Evolutionary conservation across 2,888 invertebrate genomes (phyloP).

Genomic region (Volucella zonaria): DNA sequence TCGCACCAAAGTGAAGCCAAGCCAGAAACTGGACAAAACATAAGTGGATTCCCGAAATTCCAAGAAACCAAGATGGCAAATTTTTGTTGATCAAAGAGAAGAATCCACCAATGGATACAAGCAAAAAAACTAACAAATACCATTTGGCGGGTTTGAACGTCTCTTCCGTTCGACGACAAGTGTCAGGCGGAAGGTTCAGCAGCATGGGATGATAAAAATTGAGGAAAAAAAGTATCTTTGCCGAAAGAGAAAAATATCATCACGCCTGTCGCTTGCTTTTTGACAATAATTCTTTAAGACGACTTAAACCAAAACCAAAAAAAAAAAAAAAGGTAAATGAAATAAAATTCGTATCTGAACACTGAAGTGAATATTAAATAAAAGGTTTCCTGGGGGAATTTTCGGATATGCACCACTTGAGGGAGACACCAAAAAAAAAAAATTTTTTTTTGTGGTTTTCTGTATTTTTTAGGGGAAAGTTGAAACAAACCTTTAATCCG

Average conservation of each 20-base stretch:
- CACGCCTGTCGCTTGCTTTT: conserved; percentile 66
- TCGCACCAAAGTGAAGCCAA: conserved; percentile 31
- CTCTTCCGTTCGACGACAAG: conserved; percentile 11
- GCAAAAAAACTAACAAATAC: conserved; percentile 11
- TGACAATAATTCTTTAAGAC: conserved; percentile 63
- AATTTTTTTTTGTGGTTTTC: neutral
- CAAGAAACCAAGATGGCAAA: conserved; percentile 44
- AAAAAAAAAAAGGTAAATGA: conserved; percentile 29
- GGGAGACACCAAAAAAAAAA: neutral
- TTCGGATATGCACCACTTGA: conserved; percentile 48
- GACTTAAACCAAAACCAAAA: conserved; percentile 42
- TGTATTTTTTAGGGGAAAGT: neutral
- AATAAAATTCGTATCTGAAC: conserved; percentile 22
- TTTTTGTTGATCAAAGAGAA: conserved; percentile 11
- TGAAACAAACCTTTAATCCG: conserved; percentile 79
- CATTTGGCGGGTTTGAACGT: conserved; percentile 8
- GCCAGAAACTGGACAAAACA: conserved; percentile 26
- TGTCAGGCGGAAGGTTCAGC: conserved; percentile 37
- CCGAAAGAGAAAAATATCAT: conserved; percentile 59
- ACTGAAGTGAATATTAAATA: conserved; percentile 65
- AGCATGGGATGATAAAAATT: neutral
- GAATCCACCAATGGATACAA: neutral
- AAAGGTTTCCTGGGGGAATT: conserved; percentile 39
- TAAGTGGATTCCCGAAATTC: conserved; percentile 63
- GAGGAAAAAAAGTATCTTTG: conserved; percentile 53